Percentiles rank a stretch among this genome's conserved stretches.
Conservation (phyloP, 2,888 invertebrate species). For the Melipona bicolor region DNA sequence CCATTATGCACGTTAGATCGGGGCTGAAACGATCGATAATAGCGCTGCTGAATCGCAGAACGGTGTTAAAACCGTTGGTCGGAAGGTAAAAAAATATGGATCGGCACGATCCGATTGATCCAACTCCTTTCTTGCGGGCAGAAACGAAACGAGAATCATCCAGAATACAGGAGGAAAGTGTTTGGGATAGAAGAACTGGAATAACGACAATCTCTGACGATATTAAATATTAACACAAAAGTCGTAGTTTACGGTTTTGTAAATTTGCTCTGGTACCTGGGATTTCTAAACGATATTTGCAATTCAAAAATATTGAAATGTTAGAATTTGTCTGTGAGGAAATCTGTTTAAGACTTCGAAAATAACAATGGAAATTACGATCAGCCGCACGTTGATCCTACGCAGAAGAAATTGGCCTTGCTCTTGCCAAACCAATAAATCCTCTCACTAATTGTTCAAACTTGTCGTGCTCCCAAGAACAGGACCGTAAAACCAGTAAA, state of each 20-base stretch:
- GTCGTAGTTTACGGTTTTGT: not conserved
- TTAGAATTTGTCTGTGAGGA: not conserved
- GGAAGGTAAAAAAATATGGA: not conserved
- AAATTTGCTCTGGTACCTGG: not conserved
- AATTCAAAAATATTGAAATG: not conserved
- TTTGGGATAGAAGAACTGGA: too few species aligned
- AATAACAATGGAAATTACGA: not conserved
- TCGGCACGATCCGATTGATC: not conserved
- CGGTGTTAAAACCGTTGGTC: not conserved
- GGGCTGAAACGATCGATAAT: conserved; percentile 56
- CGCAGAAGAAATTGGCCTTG: not conserved
- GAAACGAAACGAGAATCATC: not conserved
- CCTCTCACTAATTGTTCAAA: not conserved
- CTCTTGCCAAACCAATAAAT: not conserved
- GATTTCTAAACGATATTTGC: not conserved
- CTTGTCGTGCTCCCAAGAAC: not conserved
- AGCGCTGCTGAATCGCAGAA: conserved; percentile 43
- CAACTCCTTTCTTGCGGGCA: not conserved
- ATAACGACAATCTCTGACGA: not conserved
- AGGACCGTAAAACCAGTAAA: not conserved
- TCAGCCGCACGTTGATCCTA: not conserved
- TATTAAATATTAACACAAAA: not conserved
- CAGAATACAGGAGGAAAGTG: not conserved
- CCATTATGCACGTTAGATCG: conserved; percentile 19
- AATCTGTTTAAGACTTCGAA: too few species aligned